Evolutionary conservation across 2,797 vertebrate species (phyloP).

Genomic region (Catamblyrhynchus diadema): DNA sequence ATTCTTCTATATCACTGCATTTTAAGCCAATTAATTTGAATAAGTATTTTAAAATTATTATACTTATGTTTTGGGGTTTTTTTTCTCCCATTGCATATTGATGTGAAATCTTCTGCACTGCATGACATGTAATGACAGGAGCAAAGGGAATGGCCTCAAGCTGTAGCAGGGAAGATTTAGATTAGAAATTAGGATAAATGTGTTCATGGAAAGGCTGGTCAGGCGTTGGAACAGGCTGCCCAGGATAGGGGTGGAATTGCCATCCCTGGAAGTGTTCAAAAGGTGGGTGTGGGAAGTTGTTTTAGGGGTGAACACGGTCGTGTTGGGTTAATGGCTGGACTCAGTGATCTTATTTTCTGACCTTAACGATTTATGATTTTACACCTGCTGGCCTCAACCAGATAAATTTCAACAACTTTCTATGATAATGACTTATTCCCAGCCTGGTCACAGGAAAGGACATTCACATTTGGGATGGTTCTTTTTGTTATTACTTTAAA

Average conservation of each 20-base stretch:
- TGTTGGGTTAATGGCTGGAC: neutral
- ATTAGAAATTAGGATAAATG: neutral
- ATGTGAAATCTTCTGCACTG: neutral
- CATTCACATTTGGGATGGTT: neutral
- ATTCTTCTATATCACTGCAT: neutral
- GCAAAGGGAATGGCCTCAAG: neutral
- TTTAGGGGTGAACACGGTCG: accelerated
- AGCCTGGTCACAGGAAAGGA: neutral
- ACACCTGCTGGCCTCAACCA: neutral
- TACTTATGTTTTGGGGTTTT: neutral
- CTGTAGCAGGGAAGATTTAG: neutral
- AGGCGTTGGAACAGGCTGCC: neutral
- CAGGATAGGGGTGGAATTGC: neutral
- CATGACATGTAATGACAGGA: neutral
- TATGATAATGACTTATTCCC: neutral
- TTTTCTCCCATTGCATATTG: neutral
- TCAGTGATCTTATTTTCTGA: neutral
- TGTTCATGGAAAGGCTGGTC: neutral
- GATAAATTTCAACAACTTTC: neutral
- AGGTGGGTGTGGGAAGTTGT: too few relatives aligned
- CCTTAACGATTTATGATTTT: neutral
- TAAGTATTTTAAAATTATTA: neutral
- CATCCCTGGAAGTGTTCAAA: neutral
- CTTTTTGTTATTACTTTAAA: neutral
- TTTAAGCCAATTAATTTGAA: neutral